Conservation (phyloP, 2,113 vertebrate genomes). For the Dipodomys merriami region DNA sequence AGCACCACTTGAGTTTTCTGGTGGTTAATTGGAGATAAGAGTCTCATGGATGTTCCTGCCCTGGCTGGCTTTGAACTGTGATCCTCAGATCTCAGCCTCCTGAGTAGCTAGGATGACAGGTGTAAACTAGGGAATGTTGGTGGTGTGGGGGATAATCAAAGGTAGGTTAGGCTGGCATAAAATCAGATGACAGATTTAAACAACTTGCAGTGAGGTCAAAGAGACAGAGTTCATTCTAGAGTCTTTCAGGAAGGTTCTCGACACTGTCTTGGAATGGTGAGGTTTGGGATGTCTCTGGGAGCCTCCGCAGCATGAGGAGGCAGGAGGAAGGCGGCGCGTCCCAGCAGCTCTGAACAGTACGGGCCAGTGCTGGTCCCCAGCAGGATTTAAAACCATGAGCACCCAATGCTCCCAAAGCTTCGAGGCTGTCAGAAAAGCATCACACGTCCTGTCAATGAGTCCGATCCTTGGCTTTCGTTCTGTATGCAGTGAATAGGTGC, state of each 20-base stretch:
- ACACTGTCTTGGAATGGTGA: too few species aligned
- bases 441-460: too few species aligned
- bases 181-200: background rate
- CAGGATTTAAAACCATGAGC: background rate
- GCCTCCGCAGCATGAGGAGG: background rate
- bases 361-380: background rate
- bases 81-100: too few species aligned
- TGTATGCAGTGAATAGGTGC: background rate
- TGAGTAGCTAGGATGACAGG: too few species aligned
- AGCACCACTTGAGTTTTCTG: too few species aligned
- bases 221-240: rapidly evolving
- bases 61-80: too few species aligned
- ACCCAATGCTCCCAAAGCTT: too few species aligned
- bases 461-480: background rate
- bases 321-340: rapidly evolving
- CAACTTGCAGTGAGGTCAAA: rapidly evolving
- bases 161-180: background rate
- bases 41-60: too few species aligned
- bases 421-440: background rate
- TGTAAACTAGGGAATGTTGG: background rate
- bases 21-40: too few species aligned
- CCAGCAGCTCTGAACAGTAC: background rate
- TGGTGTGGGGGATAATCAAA: background rate
- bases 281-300: background rate
- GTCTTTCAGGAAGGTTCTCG: background rate